These are phyloP conservation scores for Drosophila eohydei DNA, from an alignment of 2,888 invertebrate genomes.

Conservation along the genomic window DNA sequence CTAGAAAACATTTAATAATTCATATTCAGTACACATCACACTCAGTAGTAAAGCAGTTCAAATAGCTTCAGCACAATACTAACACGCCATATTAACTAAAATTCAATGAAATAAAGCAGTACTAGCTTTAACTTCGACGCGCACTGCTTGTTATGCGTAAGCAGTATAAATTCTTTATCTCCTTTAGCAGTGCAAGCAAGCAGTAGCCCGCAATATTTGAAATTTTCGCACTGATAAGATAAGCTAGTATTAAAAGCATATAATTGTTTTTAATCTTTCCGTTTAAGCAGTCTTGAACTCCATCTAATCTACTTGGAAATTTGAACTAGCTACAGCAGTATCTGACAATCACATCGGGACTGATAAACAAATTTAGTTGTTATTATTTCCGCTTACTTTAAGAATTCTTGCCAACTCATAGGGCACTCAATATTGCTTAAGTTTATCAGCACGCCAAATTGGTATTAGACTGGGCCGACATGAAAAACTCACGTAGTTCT, in stretches of 20 bases:
- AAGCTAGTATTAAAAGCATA: not conserved
- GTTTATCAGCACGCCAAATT: slow-evolving; percentile 19
- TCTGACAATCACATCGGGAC: not conserved
- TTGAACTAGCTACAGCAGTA: not conserved
- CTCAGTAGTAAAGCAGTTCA: not conserved
- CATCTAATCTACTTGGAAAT: not conserved
- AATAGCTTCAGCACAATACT: not conserved
- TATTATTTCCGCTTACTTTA: not conserved
- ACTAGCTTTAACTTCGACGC: too few species aligned
- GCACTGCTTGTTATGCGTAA: not conserved
- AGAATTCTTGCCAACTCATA: not conserved
- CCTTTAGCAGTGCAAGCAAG: not conserved
- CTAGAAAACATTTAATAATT: too few species aligned
- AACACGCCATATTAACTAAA: too few species aligned
- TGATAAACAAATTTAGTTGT: not conserved
- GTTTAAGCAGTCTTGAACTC: not conserved
- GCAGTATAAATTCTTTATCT: not conserved
- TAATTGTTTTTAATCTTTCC: not conserved
- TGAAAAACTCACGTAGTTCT: slow-evolving; percentile 60
- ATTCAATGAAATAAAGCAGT: not conserved
- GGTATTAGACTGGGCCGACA: slow-evolving; percentile 18
- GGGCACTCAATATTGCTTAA: slow-evolving; percentile 7
- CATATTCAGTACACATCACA: not conserved
- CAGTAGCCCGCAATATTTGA: not conserved
- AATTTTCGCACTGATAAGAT: not conserved